Evolutionary conservation across 2,797 vertebrate species (phyloP), one percentile per base, ranked within the genome.

Genomic region (Sebastes goodei): DNA sequence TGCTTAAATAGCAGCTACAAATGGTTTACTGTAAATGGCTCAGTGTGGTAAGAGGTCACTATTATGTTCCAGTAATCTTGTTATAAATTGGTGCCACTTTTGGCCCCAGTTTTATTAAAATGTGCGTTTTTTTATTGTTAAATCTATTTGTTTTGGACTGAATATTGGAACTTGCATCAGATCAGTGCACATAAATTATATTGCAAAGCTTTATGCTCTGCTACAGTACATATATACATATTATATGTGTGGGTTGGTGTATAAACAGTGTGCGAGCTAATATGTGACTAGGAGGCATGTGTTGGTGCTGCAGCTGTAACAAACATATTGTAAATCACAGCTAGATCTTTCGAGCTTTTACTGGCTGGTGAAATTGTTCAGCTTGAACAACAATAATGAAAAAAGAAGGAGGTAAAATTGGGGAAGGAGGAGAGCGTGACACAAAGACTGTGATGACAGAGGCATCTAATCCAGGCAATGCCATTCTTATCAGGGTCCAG

Each of bases 401-500:
- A 90, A 64, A 86, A 76, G 78, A 65, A 79, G 82, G 70, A 82
- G 79, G 77, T 84, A 83, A 88, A 89, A 84, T 89, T 90, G 84
- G 78, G 71, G 85, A 85, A 83, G 85, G 82, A 88, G 83, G 76
- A 71, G 80, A 89, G 90, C 77, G 72, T 90, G 92, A 93, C 90
- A 92, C 90, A 93, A 94, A 93, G 92, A 82, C 91, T 79, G 88
- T 88, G 93, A 95, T 94, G 96, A 96, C 94, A 93, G 92, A 93
- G 88, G 92, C 91, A 80, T 94, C 95, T 96, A 95, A 96, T 96
- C 95, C 96, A 93, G 90, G 88, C 92, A 89, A 95, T 95, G 93
- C 94, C 94, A 96, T 96, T 96, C 95, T 95, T 96, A 96, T 96
- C 96, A 95, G 95, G 94, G 92, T 95, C 94, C 92, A 96, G 94